These are phyloP conservation scores for Tetanocera ferruginea DNA, from an alignment of 2,888 invertebrate genomes.

Conservation along the genomic window DNA sequence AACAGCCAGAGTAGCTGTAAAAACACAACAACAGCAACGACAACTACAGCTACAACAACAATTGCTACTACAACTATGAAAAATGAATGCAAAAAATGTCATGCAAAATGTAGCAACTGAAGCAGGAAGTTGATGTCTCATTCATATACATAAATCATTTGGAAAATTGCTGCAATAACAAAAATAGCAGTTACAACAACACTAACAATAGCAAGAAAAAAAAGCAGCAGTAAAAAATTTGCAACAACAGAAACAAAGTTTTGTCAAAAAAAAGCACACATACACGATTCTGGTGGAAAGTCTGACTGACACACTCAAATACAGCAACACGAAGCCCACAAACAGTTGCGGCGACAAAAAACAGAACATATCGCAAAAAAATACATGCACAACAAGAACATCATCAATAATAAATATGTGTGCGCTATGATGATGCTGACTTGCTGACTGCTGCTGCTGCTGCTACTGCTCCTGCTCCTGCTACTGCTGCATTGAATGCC, in stretches of 20 bases:
- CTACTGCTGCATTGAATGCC: not conserved
- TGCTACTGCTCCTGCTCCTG: not conserved
- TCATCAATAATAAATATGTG: conserved; percentile 24
- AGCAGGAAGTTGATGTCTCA: conserved; percentile 66
- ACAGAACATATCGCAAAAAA: not conserved
- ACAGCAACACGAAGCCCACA: not conserved
- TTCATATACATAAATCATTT: conserved; percentile 67
- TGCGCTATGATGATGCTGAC: not conserved
- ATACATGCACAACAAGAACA: not conserved
- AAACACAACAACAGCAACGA: not conserved
- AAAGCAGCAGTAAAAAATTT: not conserved
- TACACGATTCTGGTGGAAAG: not conserved
- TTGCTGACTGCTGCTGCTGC: not conserved
- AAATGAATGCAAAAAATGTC: conserved; percentile 1
- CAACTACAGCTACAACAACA: not conserved
- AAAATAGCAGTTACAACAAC: conserved; percentile 7
- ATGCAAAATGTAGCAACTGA: conserved; percentile 44
- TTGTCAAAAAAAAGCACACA: not conserved
- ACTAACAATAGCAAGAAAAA: conserved; percentile 34
- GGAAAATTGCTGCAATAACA: conserved; percentile 56
- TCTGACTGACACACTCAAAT: not conserved
- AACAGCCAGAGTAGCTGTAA: not conserved
- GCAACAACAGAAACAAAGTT: conserved; percentile 27
- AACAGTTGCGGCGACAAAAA: not conserved
- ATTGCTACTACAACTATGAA: not conserved